phyloP scores from a whole-genome alignment of 2,113 vertebrate genomes.

The Halcyon malimbica region DNA sequence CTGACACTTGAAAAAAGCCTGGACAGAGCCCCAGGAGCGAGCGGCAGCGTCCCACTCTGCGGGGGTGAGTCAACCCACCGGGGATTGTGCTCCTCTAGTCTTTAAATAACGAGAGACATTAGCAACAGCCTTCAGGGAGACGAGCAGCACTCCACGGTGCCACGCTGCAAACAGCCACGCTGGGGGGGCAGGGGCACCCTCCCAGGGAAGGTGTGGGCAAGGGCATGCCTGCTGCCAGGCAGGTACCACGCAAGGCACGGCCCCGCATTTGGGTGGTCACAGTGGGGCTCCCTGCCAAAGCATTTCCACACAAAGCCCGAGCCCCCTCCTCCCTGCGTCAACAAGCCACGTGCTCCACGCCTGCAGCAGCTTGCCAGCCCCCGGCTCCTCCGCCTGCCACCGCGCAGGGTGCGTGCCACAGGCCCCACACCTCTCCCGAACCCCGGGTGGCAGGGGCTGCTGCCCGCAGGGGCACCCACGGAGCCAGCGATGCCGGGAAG shows the following conservation, averaged over 20 bases:
- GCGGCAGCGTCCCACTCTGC: accelerated
- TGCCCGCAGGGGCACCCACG: accelerated
- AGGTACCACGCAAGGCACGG: accelerated
- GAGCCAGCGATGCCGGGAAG: neutral
- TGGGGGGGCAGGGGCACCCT: neutral
- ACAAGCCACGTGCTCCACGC: neutral
- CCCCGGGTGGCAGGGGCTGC: neutral
- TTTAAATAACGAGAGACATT: neutral
- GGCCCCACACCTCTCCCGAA: neutral
- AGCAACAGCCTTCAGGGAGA: neutral
- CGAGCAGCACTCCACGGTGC: accelerated
- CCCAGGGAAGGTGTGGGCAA: neutral
- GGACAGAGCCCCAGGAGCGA: neutral
- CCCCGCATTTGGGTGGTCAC: accelerated
- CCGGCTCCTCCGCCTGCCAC: accelerated
- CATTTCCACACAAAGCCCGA: neutral
- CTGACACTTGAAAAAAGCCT: neutral
- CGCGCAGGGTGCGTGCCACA: accelerated
- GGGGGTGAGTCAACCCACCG: accelerated
- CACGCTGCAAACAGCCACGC: neutral
- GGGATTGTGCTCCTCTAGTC: neutral
- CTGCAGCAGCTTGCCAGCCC: neutral
- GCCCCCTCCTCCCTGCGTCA: neutral
- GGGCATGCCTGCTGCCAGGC: neutral
- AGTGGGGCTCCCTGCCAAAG: accelerated